Percentiles rank a stretch among this genome's conserved stretches.
These are phyloP conservation scores for Drosophila kohkoa DNA, from an alignment of 1,140 invertebrate species.

Conservation along the genomic window DNA sequence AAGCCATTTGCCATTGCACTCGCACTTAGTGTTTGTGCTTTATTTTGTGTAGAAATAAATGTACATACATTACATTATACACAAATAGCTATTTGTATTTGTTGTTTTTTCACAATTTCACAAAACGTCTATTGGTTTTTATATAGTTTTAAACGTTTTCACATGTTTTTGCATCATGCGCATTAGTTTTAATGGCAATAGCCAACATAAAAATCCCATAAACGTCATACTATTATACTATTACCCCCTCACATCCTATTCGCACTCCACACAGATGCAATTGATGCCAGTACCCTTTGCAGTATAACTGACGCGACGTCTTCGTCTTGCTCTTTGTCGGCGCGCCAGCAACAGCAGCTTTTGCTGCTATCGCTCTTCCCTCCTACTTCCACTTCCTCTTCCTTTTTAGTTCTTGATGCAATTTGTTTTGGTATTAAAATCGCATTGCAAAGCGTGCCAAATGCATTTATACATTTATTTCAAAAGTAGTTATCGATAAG, in stretches of 20 bases:
- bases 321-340: not conserved
- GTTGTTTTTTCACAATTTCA: slow-evolving; percentile 15
- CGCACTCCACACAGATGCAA: not conserved
- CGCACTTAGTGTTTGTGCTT: not conserved
- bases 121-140: slow-evolving; percentile 26
- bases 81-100: slow-evolving; percentile 11
- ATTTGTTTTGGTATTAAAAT: not conserved
- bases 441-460: not conserved
- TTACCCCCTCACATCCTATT: not conserved
- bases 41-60: slow-evolving; percentile 4
- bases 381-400: not conserved
- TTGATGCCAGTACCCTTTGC: not conserved
- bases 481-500: not conserved
- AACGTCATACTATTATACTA: slow-evolving; percentile 14
- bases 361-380: not conserved
- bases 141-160: slow-evolving; percentile 50
- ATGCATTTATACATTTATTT: too few relatives aligned
- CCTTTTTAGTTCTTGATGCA: not conserved
- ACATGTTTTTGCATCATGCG: slow-evolving; percentile 48
- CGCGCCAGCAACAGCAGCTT: too few relatives aligned
- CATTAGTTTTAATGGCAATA: slow-evolving; percentile 51
- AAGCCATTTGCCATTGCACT: not conserved
- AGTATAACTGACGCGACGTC: not conserved
- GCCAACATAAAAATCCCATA: slow-evolving; percentile 27
- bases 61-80: not conserved